Evolutionary conservation across 2,797 vertebrate species (phyloP).

Genomic region (Phaenicophaeus curvirostris): DNA sequence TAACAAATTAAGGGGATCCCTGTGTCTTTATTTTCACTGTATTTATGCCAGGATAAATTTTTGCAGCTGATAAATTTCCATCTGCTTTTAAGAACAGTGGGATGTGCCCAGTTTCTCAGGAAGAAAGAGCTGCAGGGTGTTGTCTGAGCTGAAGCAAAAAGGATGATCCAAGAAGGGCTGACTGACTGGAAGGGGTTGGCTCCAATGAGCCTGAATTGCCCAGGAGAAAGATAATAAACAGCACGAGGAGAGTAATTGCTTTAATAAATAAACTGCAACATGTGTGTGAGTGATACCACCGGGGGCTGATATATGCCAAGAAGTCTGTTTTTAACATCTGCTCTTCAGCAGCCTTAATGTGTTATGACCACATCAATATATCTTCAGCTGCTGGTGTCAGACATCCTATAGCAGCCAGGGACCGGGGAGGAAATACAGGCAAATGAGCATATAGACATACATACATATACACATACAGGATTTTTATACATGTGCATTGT

Average conservation of each 20-base stretch:
- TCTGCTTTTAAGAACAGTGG: conserved; percentile 5
- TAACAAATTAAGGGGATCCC: neutral
- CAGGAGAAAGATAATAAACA: conserved; percentile 61
- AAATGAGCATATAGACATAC: neutral
- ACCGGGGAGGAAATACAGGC: conserved; percentile 8
- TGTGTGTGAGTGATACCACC: conserved; percentile 41
- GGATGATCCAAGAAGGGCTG: neutral
- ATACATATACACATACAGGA: neutral
- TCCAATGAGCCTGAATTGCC: neutral
- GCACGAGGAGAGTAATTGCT: conserved; percentile 52
- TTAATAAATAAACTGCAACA: conserved; percentile 66
- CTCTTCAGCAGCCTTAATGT: conserved; percentile 69
- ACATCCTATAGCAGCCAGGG: conserved; percentile 38
- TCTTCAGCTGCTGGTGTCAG: conserved; percentile 59
- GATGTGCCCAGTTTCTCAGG: neutral
- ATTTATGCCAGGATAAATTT: conserved; percentile 4
- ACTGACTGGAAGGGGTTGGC: conserved; percentile 42
- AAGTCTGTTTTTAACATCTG: conserved; percentile 69
- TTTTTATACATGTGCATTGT: neutral
- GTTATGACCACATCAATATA: conserved; percentile 67
- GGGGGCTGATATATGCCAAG: conserved; percentile 53
- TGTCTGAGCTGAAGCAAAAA: neutral
- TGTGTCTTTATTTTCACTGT: neutral
- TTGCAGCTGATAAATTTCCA: conserved; percentile 21
- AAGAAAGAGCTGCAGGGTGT: conserved; percentile 12